Base-by-base conservation (phyloP, 2,797 vertebrate genomes). In the Enteromius fasciolatus region DNA sequence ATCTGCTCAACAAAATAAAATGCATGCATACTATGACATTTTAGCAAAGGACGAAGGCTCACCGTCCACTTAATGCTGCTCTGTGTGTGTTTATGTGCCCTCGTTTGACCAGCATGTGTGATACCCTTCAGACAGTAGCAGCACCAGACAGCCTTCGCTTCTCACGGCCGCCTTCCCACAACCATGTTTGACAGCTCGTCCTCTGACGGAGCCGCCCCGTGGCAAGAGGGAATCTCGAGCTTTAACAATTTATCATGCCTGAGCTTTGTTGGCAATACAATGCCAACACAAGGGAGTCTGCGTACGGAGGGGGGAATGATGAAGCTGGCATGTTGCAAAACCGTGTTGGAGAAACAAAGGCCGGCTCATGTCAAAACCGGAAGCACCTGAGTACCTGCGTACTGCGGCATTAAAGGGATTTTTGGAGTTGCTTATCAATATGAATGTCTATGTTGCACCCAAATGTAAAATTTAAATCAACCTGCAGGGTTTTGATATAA, bases 191-290 rank as follows among this genome's bases (percentile, higher is more conserved):
- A 88, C 87, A 88, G 87, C 83, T 83, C 78, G 80, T 87, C 87
- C 76, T 83, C 86, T 77, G 83, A 84, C 83, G 59, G 82, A 87
- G 63, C 68, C 67, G 77, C 83, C 85, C 84, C 46, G 84, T 76
- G 83, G 87, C 84, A 81, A 79, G 59, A 83, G 78, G 66, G 59
- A 83, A 81, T 85, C 83, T 84, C 76, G 0, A 82, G 85, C 85
- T 84, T 88, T 82, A 88, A 87, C 85, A 82, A 86, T 88, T 88
- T 86, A 87, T 87, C 73, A 84, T 83, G 57, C 25, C 74, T 82
- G 85, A 85, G 83, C 79, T 83, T 86, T 89, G 88, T 89, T 89
- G 86, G 88, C 86, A 86, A 85, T 82, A 89, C 88, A 89, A 83
- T 89, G 88, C 86, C 86, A 87, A 66, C 75, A 80, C 68, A 54